Conservation (phyloP, 2,888 invertebrate species). For the Thyatira batis region DNA sequence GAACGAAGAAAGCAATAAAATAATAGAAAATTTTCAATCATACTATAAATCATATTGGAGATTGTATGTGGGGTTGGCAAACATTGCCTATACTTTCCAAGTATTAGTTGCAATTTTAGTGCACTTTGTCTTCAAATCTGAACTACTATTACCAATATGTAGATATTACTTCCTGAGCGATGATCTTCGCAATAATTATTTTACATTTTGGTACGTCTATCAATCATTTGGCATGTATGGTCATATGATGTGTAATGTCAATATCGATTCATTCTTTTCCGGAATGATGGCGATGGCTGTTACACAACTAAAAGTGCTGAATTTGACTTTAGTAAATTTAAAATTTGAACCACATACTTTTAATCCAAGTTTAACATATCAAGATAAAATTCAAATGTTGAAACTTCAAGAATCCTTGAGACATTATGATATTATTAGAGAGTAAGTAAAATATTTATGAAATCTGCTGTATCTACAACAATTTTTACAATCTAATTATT, state of each 20-base stretch:
- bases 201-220: constrained; percentile 50
- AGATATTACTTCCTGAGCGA: constrained; percentile 64
- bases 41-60: constrained; percentile 45
- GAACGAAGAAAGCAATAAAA: constrained; percentile 37
- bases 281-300: constrained; percentile 56
- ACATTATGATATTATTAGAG: constrained; percentile 53
- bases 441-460: constrained; percentile 36
- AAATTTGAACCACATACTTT: constrained; percentile 28
- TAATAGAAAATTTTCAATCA: constrained; percentile 35
- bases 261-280: constrained; percentile 55
- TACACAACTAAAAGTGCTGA: constrained; percentile 51
- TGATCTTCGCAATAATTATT: constrained; percentile 45
- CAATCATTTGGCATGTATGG: constrained; percentile 60
- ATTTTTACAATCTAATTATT: background rate
- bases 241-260: constrained; percentile 64
- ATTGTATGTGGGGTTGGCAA: constrained; percentile 33
- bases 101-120: constrained; percentile 45
- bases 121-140: constrained; percentile 38
- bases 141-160: constrained; percentile 57
- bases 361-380: constrained; percentile 10
- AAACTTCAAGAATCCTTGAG: constrained; percentile 39
- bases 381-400: constrained; percentile 21
- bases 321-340: constrained; percentile 45
- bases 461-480: background rate
- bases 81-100: constrained; percentile 41